Conservation (phyloP, 2,797 vertebrate genomes). For the Danio kyathit region DNA sequence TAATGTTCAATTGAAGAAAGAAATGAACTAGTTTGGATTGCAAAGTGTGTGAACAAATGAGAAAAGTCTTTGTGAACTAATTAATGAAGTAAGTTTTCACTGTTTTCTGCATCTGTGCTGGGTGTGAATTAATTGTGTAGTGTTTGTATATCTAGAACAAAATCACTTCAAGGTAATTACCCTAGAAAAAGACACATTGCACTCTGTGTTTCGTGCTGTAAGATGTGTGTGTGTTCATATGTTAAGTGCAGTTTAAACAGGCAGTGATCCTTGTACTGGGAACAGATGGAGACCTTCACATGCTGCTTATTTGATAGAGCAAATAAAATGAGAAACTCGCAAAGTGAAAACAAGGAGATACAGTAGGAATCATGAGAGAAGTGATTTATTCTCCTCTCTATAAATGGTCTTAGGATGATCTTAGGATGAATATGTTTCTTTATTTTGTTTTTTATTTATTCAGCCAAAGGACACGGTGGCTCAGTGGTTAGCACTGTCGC, state of each 20-base stretch:
- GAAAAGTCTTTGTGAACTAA: too few species aligned
- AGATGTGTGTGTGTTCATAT: constrained; percentile 11
- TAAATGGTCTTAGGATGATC: too few species aligned
- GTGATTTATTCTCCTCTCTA: not conserved
- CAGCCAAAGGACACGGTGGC: too few species aligned
- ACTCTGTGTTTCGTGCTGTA: not conserved
- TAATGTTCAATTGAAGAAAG: too few species aligned
- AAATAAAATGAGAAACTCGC: not conserved
- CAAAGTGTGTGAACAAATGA: too few species aligned
- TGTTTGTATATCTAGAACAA: constrained; percentile 3
- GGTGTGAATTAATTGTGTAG: not conserved
- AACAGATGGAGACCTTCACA: constrained; percentile 30
- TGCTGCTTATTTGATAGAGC: constrained; percentile 27
- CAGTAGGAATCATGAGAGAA: not conserved
- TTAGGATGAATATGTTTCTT: too few species aligned
- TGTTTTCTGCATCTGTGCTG: not conserved
- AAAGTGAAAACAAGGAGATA: not conserved
- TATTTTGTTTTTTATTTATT: too few species aligned
- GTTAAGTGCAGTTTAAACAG: constrained; percentile 35
- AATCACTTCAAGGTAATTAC: constrained; percentile 28
- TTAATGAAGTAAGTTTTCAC: not conserved
- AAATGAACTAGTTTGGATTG: too few species aligned
- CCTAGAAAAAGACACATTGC: constrained; percentile 26
- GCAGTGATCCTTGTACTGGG: constrained; percentile 47
- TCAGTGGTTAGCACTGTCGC: too few species aligned